Conservation (phyloP, 2,113 vertebrate species). For the Nymphicus hollandicus region DNA sequence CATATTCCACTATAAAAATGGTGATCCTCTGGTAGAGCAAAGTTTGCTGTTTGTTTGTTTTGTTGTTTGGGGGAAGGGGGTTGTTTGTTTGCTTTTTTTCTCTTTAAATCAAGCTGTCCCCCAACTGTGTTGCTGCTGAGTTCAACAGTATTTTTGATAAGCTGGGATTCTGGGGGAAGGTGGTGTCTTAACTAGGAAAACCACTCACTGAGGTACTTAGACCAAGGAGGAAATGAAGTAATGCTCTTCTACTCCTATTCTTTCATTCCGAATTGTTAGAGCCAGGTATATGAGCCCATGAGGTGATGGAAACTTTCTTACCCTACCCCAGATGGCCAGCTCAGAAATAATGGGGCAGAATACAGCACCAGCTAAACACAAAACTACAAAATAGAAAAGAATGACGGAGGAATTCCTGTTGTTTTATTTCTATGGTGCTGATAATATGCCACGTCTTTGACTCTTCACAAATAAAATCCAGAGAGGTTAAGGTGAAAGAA, state of each 20-base stretch:
- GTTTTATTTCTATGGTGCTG: not conserved
- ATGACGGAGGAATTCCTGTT: not conserved
- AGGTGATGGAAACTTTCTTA: not conserved
- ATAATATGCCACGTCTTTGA: not conserved
- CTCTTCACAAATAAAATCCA: not conserved
- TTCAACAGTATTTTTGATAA: not conserved
- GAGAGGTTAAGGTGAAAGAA: not conserved
- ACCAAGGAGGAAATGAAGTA: not conserved
- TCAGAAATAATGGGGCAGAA: not conserved
- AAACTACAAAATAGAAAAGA: not conserved
- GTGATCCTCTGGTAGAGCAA: not conserved
- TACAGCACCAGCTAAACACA: not conserved
- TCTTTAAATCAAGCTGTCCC: not conserved
- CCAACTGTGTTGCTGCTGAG: not conserved
- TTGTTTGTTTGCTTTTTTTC: not conserved
- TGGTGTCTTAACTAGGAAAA: not conserved
- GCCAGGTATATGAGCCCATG: rapidly evolving
- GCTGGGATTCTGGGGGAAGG: not conserved
- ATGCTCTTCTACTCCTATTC: not conserved
- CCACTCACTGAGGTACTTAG: not conserved
- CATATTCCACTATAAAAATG: not conserved
- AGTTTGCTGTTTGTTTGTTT: not conserved
- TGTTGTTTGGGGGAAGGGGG: not conserved
- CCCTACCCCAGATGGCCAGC: too few relatives aligned
- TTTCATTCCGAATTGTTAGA: not conserved